Evolutionary conservation across 2,113 vertebrate genomes (phyloP).

Genomic region (Cynopterus brachyotis): DNA sequence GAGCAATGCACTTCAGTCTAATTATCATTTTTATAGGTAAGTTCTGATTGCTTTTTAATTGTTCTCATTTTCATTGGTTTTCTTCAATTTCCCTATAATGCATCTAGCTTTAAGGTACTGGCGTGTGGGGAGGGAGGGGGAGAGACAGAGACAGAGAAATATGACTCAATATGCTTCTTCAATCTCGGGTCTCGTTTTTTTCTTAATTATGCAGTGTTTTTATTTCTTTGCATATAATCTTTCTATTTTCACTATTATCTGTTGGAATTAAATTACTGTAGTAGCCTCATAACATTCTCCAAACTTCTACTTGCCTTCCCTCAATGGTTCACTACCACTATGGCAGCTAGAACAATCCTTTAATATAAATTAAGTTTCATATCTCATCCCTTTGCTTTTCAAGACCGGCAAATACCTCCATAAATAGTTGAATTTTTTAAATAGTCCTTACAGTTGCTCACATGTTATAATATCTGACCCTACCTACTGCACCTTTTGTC

Average conservation of each 20-base stretch:
- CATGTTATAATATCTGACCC: neutral
- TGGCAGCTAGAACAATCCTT: neutral
- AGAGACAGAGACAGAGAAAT: neutral
- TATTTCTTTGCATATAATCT: neutral
- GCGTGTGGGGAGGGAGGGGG: neutral
- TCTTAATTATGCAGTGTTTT: neutral
- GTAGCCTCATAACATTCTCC: neutral
- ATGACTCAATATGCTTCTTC: neutral
- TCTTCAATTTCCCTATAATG: neutral
- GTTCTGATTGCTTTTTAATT: conserved; percentile 53
- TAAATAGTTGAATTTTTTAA: neutral
- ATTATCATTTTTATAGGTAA: conserved; percentile 45
- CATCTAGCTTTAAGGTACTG: neutral
- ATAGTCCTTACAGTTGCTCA: neutral
- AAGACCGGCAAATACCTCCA: neutral
- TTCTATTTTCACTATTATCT: neutral
- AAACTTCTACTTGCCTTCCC: neutral
- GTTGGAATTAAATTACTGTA: neutral
- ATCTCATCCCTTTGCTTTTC: neutral
- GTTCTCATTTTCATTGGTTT: conserved; percentile 22
- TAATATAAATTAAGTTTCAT: neutral
- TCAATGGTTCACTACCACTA: neutral
- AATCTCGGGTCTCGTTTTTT: neutral
- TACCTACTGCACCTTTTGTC: neutral
- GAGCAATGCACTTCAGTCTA: conserved; percentile 26